A percentile compares a stretch with the other conserved stretches of the same genome.
Conservation (phyloP, 2,888 invertebrate species). For the Eucera pruinosa region DNA sequence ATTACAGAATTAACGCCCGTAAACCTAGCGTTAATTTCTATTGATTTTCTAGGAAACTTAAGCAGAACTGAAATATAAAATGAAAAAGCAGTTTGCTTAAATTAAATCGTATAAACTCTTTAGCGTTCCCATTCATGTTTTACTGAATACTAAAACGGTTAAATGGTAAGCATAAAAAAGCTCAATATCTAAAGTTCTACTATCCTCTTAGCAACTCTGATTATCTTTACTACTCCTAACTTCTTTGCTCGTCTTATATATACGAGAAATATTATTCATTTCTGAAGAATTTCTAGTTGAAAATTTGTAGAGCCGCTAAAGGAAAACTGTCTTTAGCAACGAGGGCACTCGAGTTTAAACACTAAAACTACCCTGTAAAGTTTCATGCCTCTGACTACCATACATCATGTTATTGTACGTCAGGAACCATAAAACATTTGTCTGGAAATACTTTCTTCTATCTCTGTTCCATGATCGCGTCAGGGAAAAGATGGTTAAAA, state of each 20-base stretch:
- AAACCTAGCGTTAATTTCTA: too few relatives aligned
- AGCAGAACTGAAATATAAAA: background rate
- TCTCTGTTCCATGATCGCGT: slow-evolving; percentile 1
- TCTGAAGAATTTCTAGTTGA: background rate
- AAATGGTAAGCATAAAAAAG: background rate
- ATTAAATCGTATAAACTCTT: too few relatives aligned
- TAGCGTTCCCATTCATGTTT: background rate
- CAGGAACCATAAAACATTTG: slow-evolving; percentile 8
- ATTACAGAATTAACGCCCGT: too few relatives aligned
- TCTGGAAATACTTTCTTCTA: background rate
- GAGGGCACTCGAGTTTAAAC: background rate
- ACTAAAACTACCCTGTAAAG: background rate
- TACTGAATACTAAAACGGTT: background rate
- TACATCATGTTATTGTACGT: slow-evolving; percentile 1
- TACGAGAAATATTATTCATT: slow-evolving; percentile 4
- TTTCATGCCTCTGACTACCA: background rate
- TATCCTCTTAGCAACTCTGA: background rate
- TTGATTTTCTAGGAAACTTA: too few relatives aligned
- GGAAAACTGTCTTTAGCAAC: background rate
- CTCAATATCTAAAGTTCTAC: background rate
- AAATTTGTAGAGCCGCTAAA: background rate
- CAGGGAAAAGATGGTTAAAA: background rate
- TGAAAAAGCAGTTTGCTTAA: too few relatives aligned
- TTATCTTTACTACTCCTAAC: too few relatives aligned
- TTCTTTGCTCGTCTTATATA: too few relatives aligned